Percentiles rank a stretch among this genome's conserved stretches.
Evolutionary conservation across 2,797 vertebrate species (phyloP).

Genomic region (Anniella stebbinsi): DNA sequence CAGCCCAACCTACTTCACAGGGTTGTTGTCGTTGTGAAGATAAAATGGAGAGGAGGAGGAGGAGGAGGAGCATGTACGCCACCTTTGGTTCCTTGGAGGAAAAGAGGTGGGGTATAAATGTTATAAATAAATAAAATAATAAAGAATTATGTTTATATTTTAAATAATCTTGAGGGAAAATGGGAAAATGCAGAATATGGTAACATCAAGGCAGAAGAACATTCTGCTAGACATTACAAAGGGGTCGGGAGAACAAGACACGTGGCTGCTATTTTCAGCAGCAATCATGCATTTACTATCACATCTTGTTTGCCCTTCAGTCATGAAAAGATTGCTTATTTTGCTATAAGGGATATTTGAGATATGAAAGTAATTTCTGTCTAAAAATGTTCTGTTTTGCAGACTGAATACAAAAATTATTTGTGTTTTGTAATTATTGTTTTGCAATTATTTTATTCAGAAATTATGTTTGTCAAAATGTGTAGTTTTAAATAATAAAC

Average conservation of each 20-base stretch:
- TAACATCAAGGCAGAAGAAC: background rate
- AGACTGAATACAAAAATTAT: background rate
- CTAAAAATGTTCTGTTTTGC: background rate
- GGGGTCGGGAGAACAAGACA: background rate
- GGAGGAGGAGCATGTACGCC: too few species aligned
- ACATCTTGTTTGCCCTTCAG: background rate
- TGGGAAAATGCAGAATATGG: background rate
- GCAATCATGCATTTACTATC: too few species aligned
- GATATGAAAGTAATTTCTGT: background rate
- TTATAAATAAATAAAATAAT: too few species aligned
- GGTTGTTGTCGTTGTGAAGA: too few species aligned
- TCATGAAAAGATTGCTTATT: background rate
- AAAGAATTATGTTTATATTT: too few species aligned
- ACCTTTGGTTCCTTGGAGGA: too few species aligned
- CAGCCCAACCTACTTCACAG: too few species aligned
- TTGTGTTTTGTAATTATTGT: background rate
- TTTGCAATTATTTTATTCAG: background rate
- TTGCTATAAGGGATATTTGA: background rate
- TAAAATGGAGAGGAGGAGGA: too few species aligned
- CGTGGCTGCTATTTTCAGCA: background rate
- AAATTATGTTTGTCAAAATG: background rate
- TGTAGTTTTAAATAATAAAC: background rate
- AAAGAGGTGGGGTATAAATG: too few species aligned
- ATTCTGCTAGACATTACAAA: background rate
- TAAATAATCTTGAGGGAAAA: background rate